Evolutionary conservation across 2,888 invertebrate species (phyloP), one percentile per base, ranked within the genome.

Genomic region (Eucera pruinosa): DNA sequence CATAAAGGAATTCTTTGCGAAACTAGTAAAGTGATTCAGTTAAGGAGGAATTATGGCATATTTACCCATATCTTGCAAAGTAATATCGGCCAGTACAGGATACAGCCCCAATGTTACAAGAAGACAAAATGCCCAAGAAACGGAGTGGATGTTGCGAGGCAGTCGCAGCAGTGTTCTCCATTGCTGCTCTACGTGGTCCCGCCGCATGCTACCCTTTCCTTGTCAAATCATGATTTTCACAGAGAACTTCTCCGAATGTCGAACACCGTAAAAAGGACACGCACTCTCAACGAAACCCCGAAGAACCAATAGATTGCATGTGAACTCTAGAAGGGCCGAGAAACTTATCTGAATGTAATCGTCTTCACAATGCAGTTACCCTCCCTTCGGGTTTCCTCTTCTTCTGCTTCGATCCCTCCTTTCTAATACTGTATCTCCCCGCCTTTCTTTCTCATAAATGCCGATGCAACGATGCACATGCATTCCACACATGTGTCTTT

Each of bases 151-250:
- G 41, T 79, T 66, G 73, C 81, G 80, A 69, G 72, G 65, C 68
- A 70, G 74, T 76, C 78, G 76, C 81, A n/a, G n/a, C n/a, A 71
- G 77, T 83, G 78, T 83, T 83, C 77, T 88, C 89, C 89, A 88
- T 87, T 67, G 72, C 61, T 71, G 62, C 52, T 82, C 80, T 72
- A 36, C 67, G 78, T 84, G 74, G 57, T 84, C 83, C 66, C 70
- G 67, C 78, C 81, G 84, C 89, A 89, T 89, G 84, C 81, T 88
- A 84, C 72, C 68, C 73, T 68, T 48, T 78, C 73, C 74, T 73
- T 55, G 72, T 89, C 86, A 88, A 82, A 89, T 84, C 89, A 89
- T 89, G 72, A 60, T 81, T 67, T 48, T 64, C 23, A 33, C 47
- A 73, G 39, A 15, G 61, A 70, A 77, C 50, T 45, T 20, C 41